Conservation (phyloP, 2,797 vertebrate species). For the Micrastur ruficollis region DNA sequence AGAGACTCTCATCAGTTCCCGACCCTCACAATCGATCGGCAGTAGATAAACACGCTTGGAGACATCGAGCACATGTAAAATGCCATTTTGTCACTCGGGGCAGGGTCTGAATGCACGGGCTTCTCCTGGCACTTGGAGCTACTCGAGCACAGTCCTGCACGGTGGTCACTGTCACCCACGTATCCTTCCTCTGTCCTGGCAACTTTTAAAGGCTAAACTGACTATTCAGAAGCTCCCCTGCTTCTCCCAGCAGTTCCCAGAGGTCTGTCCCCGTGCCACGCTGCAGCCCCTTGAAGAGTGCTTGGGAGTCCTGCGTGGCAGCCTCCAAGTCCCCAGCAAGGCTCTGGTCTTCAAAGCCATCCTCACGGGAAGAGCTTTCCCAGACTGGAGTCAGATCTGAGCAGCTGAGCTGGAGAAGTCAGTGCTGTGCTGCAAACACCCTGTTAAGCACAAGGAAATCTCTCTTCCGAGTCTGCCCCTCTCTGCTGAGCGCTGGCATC, state of each 20-base stretch:
- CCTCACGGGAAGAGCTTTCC: background rate
- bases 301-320: background rate
- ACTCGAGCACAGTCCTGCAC: background rate
- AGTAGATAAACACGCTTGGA: background rate
- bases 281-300: background rate
- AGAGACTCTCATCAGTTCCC: background rate
- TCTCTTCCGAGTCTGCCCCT: background rate
- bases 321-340: background rate
- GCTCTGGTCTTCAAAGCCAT: background rate
- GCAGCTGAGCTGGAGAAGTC: background rate
- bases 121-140: background rate
- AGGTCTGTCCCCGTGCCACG: background rate
- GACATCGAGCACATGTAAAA: background rate
- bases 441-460: background rate
- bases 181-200: background rate
- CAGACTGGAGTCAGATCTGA: background rate
- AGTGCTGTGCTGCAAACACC: background rate
- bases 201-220: background rate
- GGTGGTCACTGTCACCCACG: background rate
- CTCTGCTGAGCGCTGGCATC: background rate
- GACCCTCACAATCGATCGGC: accelerated
- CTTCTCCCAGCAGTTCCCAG: background rate
- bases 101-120: background rate
- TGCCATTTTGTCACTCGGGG: background rate
- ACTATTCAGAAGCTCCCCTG: background rate